Evolutionary conservation across 2,888 invertebrate genomes (phyloP).

Genomic region (Erannis defoliaria): DNA sequence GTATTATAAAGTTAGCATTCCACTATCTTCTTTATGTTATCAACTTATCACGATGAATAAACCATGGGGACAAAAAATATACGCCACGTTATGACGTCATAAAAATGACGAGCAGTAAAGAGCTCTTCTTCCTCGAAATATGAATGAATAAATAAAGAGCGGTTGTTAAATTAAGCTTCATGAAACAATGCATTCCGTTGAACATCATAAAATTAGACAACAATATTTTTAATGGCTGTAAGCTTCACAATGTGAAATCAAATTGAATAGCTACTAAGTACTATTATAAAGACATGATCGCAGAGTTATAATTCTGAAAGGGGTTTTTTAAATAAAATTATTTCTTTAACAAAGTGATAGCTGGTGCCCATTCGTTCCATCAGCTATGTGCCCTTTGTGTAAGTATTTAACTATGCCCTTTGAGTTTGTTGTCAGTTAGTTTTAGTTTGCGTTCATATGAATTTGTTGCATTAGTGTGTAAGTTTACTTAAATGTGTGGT

Average conservation of each 20-base stretch:
- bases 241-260: not conserved
- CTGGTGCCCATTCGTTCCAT: too few species aligned
- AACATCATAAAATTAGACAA: conserved; percentile 16
- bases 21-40: conserved; percentile 12
- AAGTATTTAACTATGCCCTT: too few species aligned
- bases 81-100: conserved; percentile 27
- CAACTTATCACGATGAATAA: conserved; percentile 28
- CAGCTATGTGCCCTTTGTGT: too few species aligned
- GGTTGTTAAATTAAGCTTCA: conserved; percentile 19
- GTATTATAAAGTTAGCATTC: conserved; percentile 15
- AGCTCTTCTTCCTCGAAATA: conserved; percentile 22
- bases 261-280: conserved; percentile 6
- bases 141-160: conserved; percentile 26
- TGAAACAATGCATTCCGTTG: conserved; percentile 13
- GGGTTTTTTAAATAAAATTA: too few species aligned
- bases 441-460: too few species aligned
- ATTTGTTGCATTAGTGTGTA: too few species aligned
- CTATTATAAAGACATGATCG: not conserved
- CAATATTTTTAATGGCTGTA: conserved; percentile 18
- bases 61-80: conserved; percentile 27
- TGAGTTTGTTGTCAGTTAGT: too few species aligned
- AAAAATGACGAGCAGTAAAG: conserved; percentile 33
- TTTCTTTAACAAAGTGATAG: too few species aligned
- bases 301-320: not conserved
- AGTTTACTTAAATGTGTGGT: too few species aligned